phyloP scores from a whole-genome alignment of 2,888 invertebrate species.

The Ethmia dodecea region DNA sequence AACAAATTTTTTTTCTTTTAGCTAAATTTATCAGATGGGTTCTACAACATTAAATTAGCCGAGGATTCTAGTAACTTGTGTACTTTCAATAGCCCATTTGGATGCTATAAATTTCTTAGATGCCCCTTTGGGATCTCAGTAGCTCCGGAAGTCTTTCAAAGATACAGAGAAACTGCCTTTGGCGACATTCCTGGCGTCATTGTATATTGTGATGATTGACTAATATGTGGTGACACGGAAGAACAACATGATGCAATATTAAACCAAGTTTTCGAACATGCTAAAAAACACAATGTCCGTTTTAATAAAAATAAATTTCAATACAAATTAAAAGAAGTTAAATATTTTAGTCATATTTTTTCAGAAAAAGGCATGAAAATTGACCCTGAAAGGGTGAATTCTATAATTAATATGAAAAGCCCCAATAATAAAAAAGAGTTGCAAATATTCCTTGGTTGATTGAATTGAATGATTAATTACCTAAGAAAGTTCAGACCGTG shows the following conservation, averaged over 20 bases:
- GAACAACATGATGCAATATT: slow-evolving; percentile 18
- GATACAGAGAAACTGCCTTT: slow-evolving; percentile 28
- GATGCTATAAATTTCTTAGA: slow-evolving; percentile 27
- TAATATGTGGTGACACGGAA: slow-evolving; percentile 22
- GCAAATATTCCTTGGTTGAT: too few species aligned
- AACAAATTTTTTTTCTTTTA: slow-evolving; percentile 18
- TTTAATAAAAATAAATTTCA: slow-evolving; percentile 28
- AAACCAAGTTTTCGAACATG: slow-evolving; percentile 10
- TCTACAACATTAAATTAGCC: slow-evolving; percentile 19
- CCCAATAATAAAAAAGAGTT: slow-evolving; percentile 21
- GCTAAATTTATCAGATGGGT: slow-evolving; percentile 18
- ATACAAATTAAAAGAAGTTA: slow-evolving; percentile 18
- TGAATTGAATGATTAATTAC: too few species aligned
- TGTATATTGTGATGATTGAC: slow-evolving; percentile 37
- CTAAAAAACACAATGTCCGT: slow-evolving; percentile 13
- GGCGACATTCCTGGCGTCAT: slow-evolving; percentile 33
- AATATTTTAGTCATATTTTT: slow-evolving; percentile 27
- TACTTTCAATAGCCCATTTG: slow-evolving; percentile 18
- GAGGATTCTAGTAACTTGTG: slow-evolving; percentile 14
- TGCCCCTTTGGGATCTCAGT: slow-evolving; percentile 34
- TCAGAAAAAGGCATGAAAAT: slow-evolving; percentile 16
- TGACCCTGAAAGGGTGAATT: slow-evolving; percentile 14
- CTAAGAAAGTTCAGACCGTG: too few species aligned
- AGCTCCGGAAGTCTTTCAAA: slow-evolving; percentile 36
- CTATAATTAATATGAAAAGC: slow-evolving; percentile 17